Percentiles rank a stretch among this genome's conserved stretches.
Evolutionary conservation across 2,888 invertebrate species (phyloP).

Genomic region (Argyresthia goedartella): DNA sequence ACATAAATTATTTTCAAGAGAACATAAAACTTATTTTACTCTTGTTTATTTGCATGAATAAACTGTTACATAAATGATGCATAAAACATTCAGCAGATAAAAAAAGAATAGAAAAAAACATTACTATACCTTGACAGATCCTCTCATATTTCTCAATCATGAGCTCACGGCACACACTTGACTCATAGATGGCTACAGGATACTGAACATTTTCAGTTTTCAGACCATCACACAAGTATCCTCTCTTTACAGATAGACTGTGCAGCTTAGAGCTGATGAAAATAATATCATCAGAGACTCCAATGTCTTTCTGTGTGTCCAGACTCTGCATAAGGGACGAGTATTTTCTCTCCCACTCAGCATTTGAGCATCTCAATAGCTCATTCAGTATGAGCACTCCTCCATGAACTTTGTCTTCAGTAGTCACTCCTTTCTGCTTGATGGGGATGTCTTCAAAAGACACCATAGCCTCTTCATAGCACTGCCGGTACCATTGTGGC

Average conservation of each 20-base stretch:
- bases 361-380: slow-evolving; percentile 90
- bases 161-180: slow-evolving; percentile 86
- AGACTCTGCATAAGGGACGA: slow-evolving; percentile 76
- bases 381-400: slow-evolving; percentile 95
- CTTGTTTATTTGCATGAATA: no score
- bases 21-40: no score
- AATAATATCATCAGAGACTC: slow-evolving; percentile 66
- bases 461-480: slow-evolving; percentile 89
- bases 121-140: slow-evolving; percentile 72
- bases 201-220: slow-evolving; percentile 65
- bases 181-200: slow-evolving; percentile 81
- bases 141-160: slow-evolving; percentile 86
- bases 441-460: slow-evolving; percentile 78
- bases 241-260: slow-evolving; percentile 70
- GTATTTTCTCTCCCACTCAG: slow-evolving; percentile 87
- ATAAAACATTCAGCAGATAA: no score
- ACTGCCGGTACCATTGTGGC: slow-evolving; percentile 93
- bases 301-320: slow-evolving; percentile 55
- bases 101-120: neutral
- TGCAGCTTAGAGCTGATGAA: slow-evolving; percentile 71
- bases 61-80: no score
- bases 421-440: slow-evolving; percentile 83
- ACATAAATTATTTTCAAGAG: neutral
- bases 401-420: slow-evolving; percentile 94
- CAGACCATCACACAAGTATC: slow-evolving; percentile 56